Base-by-base conservation (phyloP, 2,888 invertebrate genomes). In the Sylvicola cinctus region DNA sequence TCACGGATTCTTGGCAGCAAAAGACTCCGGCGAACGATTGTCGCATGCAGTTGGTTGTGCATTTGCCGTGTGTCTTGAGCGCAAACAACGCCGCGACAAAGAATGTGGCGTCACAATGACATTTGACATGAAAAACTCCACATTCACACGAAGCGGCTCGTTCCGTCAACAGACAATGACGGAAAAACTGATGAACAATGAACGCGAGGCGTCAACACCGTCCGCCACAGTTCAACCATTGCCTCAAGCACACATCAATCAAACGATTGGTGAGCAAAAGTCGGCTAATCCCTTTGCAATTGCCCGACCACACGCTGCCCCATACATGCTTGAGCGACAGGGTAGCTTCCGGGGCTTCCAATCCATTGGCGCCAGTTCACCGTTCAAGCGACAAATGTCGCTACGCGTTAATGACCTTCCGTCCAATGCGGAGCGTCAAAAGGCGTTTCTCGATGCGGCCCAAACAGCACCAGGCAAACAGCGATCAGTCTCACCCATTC, bases 41-140 rank as follows among this genome's bases (percentile, higher is more conserved):
- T 95, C 95, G 46, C 98, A 99, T 62, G 98, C 98, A 2, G 98
- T 99, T 17, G 98, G 98, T 28, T 98, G 96, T 64, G 96, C 98
- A 32, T 98, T 98, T 62, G 90, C 95, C 35, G 90, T 95, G 3
- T 98, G 98, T 50, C 63, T 98, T 45, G 98, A 99, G 55, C 73
- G 90, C 49, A 99, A 98, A 59, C 93, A 96, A 59, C 81, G 88
- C 43, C 69, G 96, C 40, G 96, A 98, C 57, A 93, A 91, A 55
- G 95, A 96, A 57, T 87, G 85, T 53, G 80, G 81, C 8, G 87
- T 88, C 10, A 84, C 84, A 29, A 87, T 88, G 84, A 83, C 80
- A 49, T 87, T 85, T 50, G 88, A 88, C 54, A 70, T 79, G 31
- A 79, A 80, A 48, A 84, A 79, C 51, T 78, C 85, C 33, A 85